A percentile compares a stretch with the other conserved stretches of the same genome.
Conservation (phyloP, 1,140 invertebrate genomes). For the Drosophila virilis region DNA sequence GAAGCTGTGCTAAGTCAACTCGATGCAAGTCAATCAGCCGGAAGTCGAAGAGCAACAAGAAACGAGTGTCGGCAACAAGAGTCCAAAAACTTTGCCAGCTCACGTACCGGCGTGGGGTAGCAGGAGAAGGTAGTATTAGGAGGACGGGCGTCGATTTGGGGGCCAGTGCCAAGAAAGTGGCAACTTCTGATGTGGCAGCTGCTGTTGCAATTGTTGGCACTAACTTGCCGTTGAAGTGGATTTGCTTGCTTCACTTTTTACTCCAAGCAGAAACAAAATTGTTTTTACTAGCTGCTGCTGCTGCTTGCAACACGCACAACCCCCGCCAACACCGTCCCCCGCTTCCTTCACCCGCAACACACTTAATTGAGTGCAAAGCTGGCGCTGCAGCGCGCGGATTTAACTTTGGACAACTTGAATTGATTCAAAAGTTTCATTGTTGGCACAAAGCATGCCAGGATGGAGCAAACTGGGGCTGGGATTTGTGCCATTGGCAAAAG, state of each 20-base stretch:
- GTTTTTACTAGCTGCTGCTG: constrained; percentile 71
- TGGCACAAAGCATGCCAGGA: constrained; percentile 41
- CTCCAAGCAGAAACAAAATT: constrained; percentile 56
- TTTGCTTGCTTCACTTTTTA: constrained; percentile 67
- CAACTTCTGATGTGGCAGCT: constrained; percentile 78
- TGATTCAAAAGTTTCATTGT: constrained; percentile 82
- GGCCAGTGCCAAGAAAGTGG: constrained; percentile 66
- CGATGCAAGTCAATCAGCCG: constrained; percentile 80
- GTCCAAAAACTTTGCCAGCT: constrained; percentile 73
- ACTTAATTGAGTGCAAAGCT: constrained; percentile 82
- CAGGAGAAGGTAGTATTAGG: background rate
- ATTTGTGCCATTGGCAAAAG: constrained; percentile 58
- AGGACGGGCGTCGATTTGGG: background rate
- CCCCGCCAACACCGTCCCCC: background rate
- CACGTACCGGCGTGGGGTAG: constrained; percentile 33
- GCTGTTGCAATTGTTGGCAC: constrained; percentile 80
- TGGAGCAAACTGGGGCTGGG: background rate
- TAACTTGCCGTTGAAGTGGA: constrained; percentile 73
- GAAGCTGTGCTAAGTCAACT: constrained; percentile 77
- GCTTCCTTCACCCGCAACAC: constrained; percentile 36
- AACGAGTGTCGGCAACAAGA: constrained; percentile 24
- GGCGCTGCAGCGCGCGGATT: constrained; percentile 64
- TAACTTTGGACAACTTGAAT: constrained; percentile 81
- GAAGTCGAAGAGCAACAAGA: constrained; percentile 59
- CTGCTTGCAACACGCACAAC: constrained; percentile 48